Evolutionary conservation across 2,888 invertebrate species (phyloP).

Genomic region (Athrips mouffetella): DNA sequence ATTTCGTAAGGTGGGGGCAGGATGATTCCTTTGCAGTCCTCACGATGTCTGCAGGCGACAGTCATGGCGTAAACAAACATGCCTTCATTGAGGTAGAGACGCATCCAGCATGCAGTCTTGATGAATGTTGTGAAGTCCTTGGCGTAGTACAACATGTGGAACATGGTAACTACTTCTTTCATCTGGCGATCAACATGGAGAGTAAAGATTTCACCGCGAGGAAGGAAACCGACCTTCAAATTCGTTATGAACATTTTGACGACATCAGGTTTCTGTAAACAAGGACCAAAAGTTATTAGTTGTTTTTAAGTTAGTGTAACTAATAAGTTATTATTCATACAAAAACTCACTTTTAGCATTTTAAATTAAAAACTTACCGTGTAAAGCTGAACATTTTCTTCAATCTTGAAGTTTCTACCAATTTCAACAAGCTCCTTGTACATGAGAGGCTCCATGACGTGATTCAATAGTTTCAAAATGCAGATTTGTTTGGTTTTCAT

Average conservation of each 20-base stretch:
- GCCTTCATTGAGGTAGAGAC: conserved; percentile 73
- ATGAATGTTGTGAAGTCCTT: conserved; percentile 73
- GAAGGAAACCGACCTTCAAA: conserved; percentile 75
- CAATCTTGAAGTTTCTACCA: conserved; percentile 61
- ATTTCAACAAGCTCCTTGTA: conserved; percentile 66
- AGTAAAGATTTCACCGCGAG: conserved; percentile 74
- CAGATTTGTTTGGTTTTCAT: conserved; percentile 65
- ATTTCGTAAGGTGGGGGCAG: conserved; percentile 79
- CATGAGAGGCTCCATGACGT: conserved; percentile 68
- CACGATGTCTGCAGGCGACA: conserved; percentile 72
- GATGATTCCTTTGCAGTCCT: conserved; percentile 69
- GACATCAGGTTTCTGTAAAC: conserved; percentile 72
- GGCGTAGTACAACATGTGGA: conserved; percentile 74
- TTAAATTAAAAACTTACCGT: conserved; percentile 42
- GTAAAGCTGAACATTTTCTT: conserved; percentile 56
- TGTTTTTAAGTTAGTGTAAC: neutral
- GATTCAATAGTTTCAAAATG: conserved; percentile 73
- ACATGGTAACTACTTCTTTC: conserved; percentile 70
- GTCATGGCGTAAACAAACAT: conserved; percentile 78
- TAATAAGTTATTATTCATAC: neutral
- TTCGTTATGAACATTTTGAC: conserved; percentile 78
- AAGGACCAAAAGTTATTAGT: neutral
- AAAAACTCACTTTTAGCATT: neutral
- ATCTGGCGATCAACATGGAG: conserved; percentile 69
- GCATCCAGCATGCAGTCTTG: conserved; percentile 73